Evolutionary conservation across 2,797 vertebrate species (phyloP).

Genomic region (Aselliscus stoliczkanus): DNA sequence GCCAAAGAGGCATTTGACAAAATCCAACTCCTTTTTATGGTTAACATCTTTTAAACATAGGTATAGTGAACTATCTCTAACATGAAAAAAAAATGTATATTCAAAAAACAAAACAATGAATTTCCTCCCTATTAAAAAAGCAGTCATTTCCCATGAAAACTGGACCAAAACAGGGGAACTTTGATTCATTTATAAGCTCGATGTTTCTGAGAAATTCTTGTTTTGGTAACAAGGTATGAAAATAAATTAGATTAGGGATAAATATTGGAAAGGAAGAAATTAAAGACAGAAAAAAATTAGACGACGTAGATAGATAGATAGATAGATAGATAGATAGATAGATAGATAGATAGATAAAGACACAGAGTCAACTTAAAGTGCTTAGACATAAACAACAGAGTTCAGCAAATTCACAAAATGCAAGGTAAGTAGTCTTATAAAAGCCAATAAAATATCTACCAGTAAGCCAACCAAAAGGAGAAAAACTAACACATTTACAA

Average conservation of each 20-base stretch:
- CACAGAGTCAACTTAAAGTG: not conserved
- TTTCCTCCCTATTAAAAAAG: not conserved
- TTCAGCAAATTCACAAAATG: not conserved
- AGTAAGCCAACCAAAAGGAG: not conserved
- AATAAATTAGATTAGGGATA: not conserved
- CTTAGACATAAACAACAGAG: not conserved
- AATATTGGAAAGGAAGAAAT: constrained; percentile 5
- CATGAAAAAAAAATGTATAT: not conserved
- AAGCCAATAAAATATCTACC: not conserved
- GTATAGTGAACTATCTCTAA: not conserved
- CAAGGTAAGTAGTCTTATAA: not conserved
- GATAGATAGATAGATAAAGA: too few species aligned
- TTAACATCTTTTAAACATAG: not conserved
- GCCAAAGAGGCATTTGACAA: not conserved
- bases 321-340: too few species aligned
- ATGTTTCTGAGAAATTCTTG: constrained; percentile 26
- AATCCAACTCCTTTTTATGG: not conserved
- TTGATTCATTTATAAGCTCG: constrained; percentile 14
- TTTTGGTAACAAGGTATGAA: constrained; percentile 2
- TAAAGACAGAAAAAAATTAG: not conserved
- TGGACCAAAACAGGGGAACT: not conserved
- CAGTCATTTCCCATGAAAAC: constrained; percentile 13
- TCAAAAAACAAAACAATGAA: not conserved
- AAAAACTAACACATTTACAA: not conserved
- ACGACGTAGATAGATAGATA: too few species aligned